phyloP scores from a whole-genome alignment of 2,113 vertebrate genomes.

The Mobula birostris region DNA sequence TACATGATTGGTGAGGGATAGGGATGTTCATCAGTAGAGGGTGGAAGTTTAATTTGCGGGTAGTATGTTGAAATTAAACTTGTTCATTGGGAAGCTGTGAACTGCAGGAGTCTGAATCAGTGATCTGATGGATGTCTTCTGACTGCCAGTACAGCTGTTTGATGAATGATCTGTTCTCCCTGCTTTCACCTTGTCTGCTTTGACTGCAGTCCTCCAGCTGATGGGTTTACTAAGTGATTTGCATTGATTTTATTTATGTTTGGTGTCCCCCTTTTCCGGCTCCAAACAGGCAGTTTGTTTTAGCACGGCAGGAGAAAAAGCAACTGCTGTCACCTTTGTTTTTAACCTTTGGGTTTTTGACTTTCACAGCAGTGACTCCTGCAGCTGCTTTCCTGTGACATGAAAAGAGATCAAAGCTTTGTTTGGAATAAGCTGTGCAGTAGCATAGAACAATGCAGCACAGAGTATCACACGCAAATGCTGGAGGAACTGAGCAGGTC shows the following conservation, averaged over 20 bases:
- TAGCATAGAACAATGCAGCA: not conserved
- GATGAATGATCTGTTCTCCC: constrained; percentile 1
- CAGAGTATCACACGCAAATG: no score
- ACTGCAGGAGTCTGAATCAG: not conserved
- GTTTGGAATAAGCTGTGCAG: not conserved
- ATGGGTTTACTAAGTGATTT: not conserved
- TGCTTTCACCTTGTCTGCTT: not conserved
- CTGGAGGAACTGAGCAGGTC: no score
- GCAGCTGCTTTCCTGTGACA: not conserved
- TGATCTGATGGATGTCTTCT: not conserved
- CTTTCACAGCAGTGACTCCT: not conserved
- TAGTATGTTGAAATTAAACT: not conserved
- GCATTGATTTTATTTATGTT: constrained; percentile 19
- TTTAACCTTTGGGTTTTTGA: not conserved
- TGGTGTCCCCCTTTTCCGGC: not conserved
- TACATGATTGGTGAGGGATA: no score
- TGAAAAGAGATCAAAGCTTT: not conserved
- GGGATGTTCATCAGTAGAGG: not conserved
- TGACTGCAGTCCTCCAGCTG: not conserved
- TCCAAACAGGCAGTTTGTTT: not conserved
- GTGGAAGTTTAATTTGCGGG: not conserved
- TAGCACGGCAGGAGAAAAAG: not conserved
- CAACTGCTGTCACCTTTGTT: not conserved
- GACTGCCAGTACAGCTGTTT: not conserved
- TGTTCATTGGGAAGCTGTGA: not conserved